Percentiles rank a stretch among this genome's conserved stretches.
These are phyloP conservation scores for Hypena proboscidalis DNA, from an alignment of 2,888 invertebrate genomes.

Conservation along the genomic window DNA sequence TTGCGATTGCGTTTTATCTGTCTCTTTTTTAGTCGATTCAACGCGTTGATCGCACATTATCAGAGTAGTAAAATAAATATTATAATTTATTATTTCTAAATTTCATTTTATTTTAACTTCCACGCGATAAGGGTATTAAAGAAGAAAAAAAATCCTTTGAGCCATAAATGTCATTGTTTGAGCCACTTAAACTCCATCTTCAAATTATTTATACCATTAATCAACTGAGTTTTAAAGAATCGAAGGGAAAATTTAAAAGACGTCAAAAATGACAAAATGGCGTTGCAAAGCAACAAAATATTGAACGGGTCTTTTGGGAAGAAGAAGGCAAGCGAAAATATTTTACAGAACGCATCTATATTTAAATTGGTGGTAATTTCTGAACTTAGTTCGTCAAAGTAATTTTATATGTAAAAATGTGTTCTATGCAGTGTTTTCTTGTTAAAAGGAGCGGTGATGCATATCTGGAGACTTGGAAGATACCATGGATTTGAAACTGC, in stretches of 20 bases:
- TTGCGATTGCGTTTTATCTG: constrained; percentile 19
- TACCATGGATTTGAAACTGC: constrained; percentile 55
- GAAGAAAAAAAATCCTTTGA: too few species aligned
- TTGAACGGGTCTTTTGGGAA: constrained; percentile 44
- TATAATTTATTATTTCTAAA: too few species aligned
- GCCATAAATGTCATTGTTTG: too few species aligned
- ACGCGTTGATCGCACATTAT: too few species aligned
- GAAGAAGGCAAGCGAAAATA: background rate
- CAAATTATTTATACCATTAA: too few species aligned
- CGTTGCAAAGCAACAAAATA: constrained; percentile 2
- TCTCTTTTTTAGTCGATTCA: constrained; percentile 8
- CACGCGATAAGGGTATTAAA: too few species aligned
- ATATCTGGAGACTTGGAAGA: constrained; percentile 52
- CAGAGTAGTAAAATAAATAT: too few species aligned
- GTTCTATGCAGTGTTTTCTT: constrained; percentile 18
- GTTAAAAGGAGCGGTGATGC: constrained; percentile 23
- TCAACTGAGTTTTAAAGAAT: too few species aligned
- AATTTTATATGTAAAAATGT: constrained; percentile 17
- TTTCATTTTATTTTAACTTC: too few species aligned
- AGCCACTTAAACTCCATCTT: too few species aligned
- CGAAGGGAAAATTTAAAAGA: too few species aligned
- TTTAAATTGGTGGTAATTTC: constrained; percentile 57
- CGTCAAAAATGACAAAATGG: constrained; percentile 20
- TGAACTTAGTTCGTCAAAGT: constrained; percentile 18
- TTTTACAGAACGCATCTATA: constrained; percentile 48